Evolutionary conservation across 2,113 vertebrate species (phyloP), one percentile per base, ranked within the genome.

Genomic region (Austrofundulus limnaeus): DNA sequence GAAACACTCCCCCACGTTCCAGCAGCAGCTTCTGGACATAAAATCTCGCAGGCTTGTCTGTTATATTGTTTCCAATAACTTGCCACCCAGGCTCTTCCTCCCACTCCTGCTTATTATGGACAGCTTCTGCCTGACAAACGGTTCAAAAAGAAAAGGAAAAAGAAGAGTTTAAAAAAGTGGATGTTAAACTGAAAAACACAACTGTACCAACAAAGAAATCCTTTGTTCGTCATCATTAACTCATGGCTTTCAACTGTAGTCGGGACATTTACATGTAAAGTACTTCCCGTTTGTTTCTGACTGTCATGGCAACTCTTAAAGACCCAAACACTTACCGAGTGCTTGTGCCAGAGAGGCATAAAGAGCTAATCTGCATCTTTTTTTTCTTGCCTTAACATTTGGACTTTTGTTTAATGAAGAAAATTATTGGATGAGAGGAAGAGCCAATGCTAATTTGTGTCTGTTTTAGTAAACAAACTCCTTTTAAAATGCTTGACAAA

Each of bases 1-100:
- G 67, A 19, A 55, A 55, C 75, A 70, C 77, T 78, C 60, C 62
- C 55, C 24, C 72, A 73, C 81, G 79, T 85, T 84, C 84, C 81
- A 39, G 52, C 64, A 60, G 62, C 25, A 59, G 67, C 69, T 50
- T 15, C 55, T 37, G 45, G 54, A 45, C 34, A 37, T 19, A 20
- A 31, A 43, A 54, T 56, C 25, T 57, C 38, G 21, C 24, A 23
- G 19, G 64, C 43, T 25, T 41, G 25, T 53, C 42, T 20, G 45
- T 65, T 53, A 37, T 39, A 14, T 28, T 11, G 21, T 63, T 72
- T 77, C 61, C 34, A 53, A 71, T 28, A 68, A 70, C 17, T 9
- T 48, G 46, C 45, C 67, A 66, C 67, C 39, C 52, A 55, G 23
- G 66, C 15, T 13, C 6, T 53, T 25, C 16, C 5, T 3, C 11